Conservation (phyloP, 2,888 invertebrate genomes). For the Lepidonotus clava region DNA sequence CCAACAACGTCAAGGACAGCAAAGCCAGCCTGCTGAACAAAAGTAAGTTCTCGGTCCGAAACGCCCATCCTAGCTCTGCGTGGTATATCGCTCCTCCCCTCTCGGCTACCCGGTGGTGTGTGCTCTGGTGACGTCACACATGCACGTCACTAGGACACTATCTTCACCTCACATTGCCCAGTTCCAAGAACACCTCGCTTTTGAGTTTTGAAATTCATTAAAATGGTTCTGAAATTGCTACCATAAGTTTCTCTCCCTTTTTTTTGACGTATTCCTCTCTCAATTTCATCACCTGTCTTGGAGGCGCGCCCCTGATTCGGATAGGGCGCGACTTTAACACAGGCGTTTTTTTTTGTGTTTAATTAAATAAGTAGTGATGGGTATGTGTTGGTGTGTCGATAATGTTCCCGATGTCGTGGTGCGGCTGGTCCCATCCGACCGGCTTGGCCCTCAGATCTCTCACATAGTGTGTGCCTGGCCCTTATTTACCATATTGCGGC, state of each 20-base stretch:
- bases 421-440: background rate
- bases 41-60: conserved; percentile 54
- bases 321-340: background rate
- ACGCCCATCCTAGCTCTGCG: background rate
- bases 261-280: too few relatives aligned
- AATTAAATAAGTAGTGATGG: conserved; percentile 1
- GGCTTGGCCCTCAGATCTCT: background rate
- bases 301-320: conserved; percentile 39
- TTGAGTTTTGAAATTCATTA: conserved; percentile 20
- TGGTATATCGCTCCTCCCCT: background rate
- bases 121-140: conserved; percentile 35
- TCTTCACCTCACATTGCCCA: conserved; percentile 54
- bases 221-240: conserved; percentile 29
- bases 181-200: conserved; percentile 26
- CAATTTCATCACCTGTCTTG: conserved; percentile 12
- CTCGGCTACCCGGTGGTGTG: background rate
- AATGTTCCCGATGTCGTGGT: background rate
- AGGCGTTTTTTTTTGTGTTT: too few relatives aligned
- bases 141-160: conserved; percentile 34
- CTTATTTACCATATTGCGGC: background rate
- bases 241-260: too few relatives aligned
- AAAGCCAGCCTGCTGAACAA: conserved; percentile 56
- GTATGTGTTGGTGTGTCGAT: conserved; percentile 50
- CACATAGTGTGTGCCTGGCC: background rate
- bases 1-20: conserved; percentile 56